Evolutionary conservation across 2,797 vertebrate species (phyloP).

Genomic region (Lagorchestes hirsutus): DNA sequence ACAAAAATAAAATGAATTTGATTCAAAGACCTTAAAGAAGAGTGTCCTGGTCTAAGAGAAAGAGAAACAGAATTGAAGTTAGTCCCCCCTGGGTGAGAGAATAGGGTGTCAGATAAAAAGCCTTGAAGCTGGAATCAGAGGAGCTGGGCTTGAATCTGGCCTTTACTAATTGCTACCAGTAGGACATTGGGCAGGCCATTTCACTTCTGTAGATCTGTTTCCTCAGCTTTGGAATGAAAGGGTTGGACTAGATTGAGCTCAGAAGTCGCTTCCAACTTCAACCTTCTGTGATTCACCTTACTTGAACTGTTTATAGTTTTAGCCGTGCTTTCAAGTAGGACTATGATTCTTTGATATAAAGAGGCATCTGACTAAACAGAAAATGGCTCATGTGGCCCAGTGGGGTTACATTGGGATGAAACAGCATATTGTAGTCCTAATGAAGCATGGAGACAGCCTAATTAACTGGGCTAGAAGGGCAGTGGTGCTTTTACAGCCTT

Average conservation of each 20-base stretch:
- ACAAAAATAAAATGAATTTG: background rate
- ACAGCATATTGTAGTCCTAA: constrained; percentile 80
- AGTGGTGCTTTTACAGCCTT: constrained; percentile 77
- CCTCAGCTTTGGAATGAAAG: background rate
- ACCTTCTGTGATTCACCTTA: background rate
- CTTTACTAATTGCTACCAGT: background rate
- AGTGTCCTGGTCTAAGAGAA: background rate
- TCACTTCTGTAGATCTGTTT: background rate
- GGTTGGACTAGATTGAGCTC: background rate
- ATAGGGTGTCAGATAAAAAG: background rate
- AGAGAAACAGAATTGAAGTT: background rate
- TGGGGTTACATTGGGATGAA: constrained; percentile 75
- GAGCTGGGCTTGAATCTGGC: background rate
- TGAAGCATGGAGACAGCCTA: constrained; percentile 82
- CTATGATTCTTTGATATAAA: constrained; percentile 75
- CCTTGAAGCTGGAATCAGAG: background rate
- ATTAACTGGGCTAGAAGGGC: constrained; percentile 79
- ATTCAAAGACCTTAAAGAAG: background rate
- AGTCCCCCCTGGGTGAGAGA: background rate
- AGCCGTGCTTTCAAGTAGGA: constrained; percentile 71
- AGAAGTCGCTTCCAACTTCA: background rate
- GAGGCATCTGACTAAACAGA: constrained; percentile 73
- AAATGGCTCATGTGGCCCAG: constrained; percentile 74
- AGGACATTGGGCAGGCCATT: background rate
- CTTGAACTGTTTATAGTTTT: background rate